phyloP scores from a whole-genome alignment of 2,113 vertebrate genomes.

The Zosterops japonicus region DNA sequence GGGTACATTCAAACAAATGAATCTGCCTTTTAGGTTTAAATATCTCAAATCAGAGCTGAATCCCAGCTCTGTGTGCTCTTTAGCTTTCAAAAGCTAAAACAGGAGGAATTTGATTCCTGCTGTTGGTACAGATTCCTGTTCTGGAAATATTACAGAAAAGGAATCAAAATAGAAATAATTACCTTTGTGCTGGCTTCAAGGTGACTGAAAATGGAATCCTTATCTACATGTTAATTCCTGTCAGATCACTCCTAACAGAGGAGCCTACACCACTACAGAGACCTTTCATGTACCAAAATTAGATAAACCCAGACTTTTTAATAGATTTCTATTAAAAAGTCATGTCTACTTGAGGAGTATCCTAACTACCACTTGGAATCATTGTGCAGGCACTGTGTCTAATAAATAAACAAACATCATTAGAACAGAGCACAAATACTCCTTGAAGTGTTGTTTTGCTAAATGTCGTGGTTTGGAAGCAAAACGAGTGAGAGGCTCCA shows the following conservation, averaged over 20 bases:
- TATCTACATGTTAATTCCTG: neutral
- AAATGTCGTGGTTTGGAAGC: too few species aligned
- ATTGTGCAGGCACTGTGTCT: neutral
- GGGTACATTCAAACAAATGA: neutral
- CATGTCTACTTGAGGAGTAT: neutral
- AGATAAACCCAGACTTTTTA: neutral
- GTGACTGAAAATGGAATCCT: neutral
- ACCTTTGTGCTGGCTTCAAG: neutral
- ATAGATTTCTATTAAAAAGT: neutral
- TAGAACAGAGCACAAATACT: neutral
- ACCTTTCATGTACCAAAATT: neutral
- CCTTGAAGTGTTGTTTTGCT: neutral
- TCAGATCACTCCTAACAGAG: neutral
- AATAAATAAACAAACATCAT: neutral
- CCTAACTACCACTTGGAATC: neutral
- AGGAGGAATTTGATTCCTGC: neutral
- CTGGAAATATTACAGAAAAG: neutral
- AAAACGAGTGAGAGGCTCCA: too few species aligned
- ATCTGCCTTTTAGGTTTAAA: neutral
- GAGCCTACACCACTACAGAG: neutral
- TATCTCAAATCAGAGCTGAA: neutral
- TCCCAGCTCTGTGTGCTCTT: neutral
- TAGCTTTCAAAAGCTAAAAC: neutral
- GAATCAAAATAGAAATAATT: conserved; percentile 18
- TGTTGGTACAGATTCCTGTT: neutral